These are phyloP conservation scores for Amiota communis DNA, from an alignment of 2,888 invertebrate species.

Conservation along the genomic window DNA sequence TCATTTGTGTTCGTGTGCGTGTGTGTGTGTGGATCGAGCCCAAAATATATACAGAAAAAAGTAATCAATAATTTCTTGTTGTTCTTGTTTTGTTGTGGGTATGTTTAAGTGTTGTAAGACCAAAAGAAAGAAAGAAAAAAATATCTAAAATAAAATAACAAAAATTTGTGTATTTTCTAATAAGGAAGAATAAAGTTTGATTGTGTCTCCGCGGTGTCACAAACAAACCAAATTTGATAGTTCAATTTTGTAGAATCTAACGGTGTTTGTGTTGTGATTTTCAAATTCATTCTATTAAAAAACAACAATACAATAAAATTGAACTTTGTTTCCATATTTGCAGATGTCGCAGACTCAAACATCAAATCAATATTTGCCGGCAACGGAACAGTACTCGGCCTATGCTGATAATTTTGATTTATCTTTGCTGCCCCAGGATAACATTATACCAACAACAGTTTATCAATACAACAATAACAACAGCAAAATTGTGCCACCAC, in stretches of 20 bases:
- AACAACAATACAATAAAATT: not conserved
- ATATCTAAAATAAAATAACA: slow-evolving; percentile 7
- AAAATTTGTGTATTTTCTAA: slow-evolving; percentile 4
- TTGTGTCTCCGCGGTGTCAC: not conserved
- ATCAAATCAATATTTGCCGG: slow-evolving; percentile 47
- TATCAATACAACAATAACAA: slow-evolving; percentile 63
- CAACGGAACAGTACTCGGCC: slow-evolving; percentile 64
- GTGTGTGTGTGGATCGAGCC: not conserved
- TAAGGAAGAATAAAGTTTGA: not conserved
- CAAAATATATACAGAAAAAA: slow-evolving; percentile 18
- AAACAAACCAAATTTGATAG: slow-evolving; percentile 32
- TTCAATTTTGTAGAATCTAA: not conserved
- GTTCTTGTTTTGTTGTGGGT: slow-evolving; percentile 19
- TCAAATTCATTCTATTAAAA: too few species aligned
- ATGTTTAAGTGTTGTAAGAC: slow-evolving; percentile 22
- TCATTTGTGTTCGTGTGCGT: not conserved
- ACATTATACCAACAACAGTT: slow-evolving; percentile 63
- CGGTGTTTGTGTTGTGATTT: slow-evolving; percentile 23
- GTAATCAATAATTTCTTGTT: slow-evolving; percentile 25
- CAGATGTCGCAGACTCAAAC: slow-evolving; percentile 59
- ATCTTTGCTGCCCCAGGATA: slow-evolving; percentile 80
- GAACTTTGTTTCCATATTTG: slow-evolving; percentile 25
- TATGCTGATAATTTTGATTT: slow-evolving; percentile 81
- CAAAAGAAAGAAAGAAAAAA: slow-evolving; percentile 34
- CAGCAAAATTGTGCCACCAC: slow-evolving; percentile 46